A percentile compares a stretch with the other conserved stretches of the same genome.
These are phyloP conservation scores for Cebidichthys violaceus DNA, from an alignment of 2,113 vertebrate genomes.

Conservation along the genomic window DNA sequence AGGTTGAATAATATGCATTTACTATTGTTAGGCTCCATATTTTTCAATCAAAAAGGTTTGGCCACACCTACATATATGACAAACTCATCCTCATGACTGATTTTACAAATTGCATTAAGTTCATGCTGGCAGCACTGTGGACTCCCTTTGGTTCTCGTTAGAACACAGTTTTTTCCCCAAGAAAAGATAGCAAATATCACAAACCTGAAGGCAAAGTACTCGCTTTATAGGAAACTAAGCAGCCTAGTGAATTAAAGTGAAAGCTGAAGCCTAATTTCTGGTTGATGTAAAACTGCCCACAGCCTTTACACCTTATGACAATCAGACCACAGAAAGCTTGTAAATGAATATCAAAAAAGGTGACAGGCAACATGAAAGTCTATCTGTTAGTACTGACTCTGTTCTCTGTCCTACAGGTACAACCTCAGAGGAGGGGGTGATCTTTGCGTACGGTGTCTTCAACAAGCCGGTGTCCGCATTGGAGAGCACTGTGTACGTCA, in stretches of 20 bases:
- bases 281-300: not conserved
- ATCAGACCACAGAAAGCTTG: not conserved
- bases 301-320: not conserved
- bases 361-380: not conserved
- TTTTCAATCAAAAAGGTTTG: not conserved
- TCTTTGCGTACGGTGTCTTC: conserved; percentile 81
- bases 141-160: conserved; percentile 11
- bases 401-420: conserved; percentile 72
- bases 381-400: not conserved
- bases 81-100: no score
- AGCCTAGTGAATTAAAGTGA: not conserved
- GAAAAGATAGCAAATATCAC: not conserved
- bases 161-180: not conserved
- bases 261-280: not conserved
- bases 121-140: not conserved
- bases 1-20: not conserved
- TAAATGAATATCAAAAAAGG: not conserved
- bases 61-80: no score
- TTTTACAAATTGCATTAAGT: no score
- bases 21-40: not conserved
- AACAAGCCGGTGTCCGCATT: conserved; percentile 75
- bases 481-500: conserved; percentile 76
- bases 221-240: not conserved
- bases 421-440: conserved; percentile 83
- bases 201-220: conserved; percentile 20